A percentile compares a stretch with the other conserved stretches of the same genome.
phyloP scores from a whole-genome alignment of 1,140 invertebrate species.

The Platorchestia sp. region DNA sequence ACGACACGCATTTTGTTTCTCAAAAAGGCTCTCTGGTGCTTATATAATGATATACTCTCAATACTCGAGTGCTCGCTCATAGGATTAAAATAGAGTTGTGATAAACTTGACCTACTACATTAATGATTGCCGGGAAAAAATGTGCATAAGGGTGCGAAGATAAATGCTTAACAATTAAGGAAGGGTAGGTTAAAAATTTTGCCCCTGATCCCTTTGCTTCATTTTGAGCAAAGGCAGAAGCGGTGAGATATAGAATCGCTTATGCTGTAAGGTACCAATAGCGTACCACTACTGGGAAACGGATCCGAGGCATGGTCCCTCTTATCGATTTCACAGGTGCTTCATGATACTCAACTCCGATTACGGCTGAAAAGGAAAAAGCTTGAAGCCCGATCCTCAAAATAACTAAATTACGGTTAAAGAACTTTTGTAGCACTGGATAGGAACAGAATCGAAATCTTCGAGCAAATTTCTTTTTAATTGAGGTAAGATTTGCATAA shows the following conservation, averaged over 20 bases:
- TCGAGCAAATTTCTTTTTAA: too few species aligned
- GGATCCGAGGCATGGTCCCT: neutral
- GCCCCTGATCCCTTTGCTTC: neutral
- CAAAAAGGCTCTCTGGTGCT: neutral
- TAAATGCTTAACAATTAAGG: neutral
- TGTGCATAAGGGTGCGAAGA: neutral
- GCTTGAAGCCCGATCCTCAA: neutral
- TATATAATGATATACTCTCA: neutral
- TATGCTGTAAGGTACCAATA: neutral
- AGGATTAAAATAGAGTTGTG: neutral
- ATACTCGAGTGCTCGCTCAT: neutral
- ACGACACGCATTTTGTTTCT: neutral
- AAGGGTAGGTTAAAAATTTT: neutral
- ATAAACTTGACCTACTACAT: neutral
- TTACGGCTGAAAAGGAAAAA: neutral
- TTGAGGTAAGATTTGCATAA: too few species aligned
- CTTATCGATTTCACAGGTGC: neutral
- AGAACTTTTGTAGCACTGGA: too few species aligned
- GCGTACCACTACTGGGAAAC: neutral
- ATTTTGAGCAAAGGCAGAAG: neutral
- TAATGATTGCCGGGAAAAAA: neutral
- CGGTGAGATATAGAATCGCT: neutral
- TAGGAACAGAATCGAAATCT: too few species aligned
- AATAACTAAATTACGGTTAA: neutral
- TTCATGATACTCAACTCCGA: neutral